A percentile compares a stretch with the other conserved stretches of the same genome.
phyloP scores from a whole-genome alignment of 37 sponge, comb jelly and placozoan species.

The Diacarnus erythraeanus region DNA sequence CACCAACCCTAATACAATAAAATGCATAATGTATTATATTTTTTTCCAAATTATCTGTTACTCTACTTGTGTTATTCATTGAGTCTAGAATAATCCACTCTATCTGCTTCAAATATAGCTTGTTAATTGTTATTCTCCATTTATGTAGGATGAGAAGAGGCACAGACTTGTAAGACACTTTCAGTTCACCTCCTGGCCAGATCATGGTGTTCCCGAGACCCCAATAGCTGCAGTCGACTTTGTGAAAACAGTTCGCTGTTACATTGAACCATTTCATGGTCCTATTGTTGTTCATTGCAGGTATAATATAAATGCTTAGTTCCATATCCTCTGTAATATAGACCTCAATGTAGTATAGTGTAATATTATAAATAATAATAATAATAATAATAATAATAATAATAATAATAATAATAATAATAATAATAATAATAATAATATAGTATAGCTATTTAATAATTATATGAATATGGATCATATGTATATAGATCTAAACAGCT shows the following conservation, averaged over 20 bases:
- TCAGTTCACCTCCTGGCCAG: conserved; percentile 61
- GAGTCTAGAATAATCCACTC: no score
- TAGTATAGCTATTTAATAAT: no score
- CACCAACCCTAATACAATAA: not conserved
- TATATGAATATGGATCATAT: no score
- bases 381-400: no score
- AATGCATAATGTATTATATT: not conserved
- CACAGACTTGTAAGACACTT: conserved; percentile 50
- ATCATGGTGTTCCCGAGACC: conserved; percentile 81
- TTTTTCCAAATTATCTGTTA: not conserved
- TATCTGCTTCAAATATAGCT: no score
- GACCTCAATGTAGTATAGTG: no score
- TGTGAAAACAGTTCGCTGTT: conserved; percentile 62
- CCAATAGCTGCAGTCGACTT: conserved; percentile 57
- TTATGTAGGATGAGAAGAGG: conserved; percentile 37
- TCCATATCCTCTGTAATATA: no score
- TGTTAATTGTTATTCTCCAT: not conserved
- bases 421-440: no score
- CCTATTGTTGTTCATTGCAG: conserved; percentile 85
- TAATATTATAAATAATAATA: no score
- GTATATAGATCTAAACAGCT: no score
- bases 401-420: no score
- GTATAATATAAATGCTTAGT: conserved; percentile 20
- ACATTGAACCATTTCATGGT: conserved; percentile 48
- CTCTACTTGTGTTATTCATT: no score